Base-by-base conservation (phyloP, 2,888 invertebrate species). In the Caenorhabditis macrosperma region DNA sequence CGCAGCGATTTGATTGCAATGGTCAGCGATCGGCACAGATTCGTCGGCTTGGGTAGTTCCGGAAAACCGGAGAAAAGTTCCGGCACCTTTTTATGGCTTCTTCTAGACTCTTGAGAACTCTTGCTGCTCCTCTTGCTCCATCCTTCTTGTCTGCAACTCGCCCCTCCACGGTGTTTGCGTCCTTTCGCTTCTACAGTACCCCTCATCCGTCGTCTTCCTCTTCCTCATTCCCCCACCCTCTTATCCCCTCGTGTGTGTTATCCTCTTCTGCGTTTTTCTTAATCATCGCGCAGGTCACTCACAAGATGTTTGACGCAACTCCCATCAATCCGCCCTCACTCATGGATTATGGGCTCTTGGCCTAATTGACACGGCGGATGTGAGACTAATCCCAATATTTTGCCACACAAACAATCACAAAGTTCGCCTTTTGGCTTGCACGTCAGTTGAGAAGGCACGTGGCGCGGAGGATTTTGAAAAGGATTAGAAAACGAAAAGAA, bases 231-330 rank as follows among this genome's bases (percentile, higher is more conserved):
- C 15, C 44, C 9, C 44, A 4, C 20, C 38, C 38, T 15, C 5
- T 12, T 15, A 5, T 3, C 9, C 38, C 9, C 5, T 15, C 38
- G 15, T 15, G 15, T 15, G 15, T 38, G 12, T 38, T 38, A 17
- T 33, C 61, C 46, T 61, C 33, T 57, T 24, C 35, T 35, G 28
- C 54, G 26, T 52, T 64, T 52, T 50, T 64, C 52, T 50, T 59
- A 52, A 52, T 52, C 64, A 50, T 64, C 52, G 52, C 44, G n/a
- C 5, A 44, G 44, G 44, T 44, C 44, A 44, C 67, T 68, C 68
- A 68, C 68, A 68, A 68, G 68, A 68, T 68, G 57, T 57, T 68
- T 68, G 68, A 68, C 68, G 68, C 68, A 68, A 57, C 48, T 48
- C 33, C 48, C 68, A 48, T 48, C 68, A 59, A n/a, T n/a, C 63